Evolutionary conservation across 2,113 vertebrate species (phyloP).

Genomic region (Hippoglossus stenolepis): DNA sequence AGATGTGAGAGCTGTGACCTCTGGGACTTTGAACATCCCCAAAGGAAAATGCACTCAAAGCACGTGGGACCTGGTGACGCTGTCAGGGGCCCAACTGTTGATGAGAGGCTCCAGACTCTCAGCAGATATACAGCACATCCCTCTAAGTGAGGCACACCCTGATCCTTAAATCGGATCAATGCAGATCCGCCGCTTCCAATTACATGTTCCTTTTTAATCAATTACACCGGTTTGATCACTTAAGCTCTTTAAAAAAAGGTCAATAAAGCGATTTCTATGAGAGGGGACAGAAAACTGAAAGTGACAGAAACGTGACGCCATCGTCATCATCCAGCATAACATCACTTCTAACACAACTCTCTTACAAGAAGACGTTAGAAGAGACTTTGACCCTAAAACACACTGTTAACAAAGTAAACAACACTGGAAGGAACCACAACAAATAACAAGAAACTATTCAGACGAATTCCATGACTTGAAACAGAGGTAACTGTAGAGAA

Average conservation of each 20-base stretch:
- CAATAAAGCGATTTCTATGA: not conserved
- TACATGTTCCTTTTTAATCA: constrained; percentile 34
- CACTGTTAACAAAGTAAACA: not conserved
- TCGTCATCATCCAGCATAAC: not conserved
- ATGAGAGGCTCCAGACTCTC: constrained; percentile 41
- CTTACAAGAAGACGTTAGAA: too few relatives aligned
- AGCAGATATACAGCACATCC: not conserved
- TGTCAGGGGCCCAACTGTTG: constrained; percentile 67
- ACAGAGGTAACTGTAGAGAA: not conserved
- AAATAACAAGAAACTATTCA: not conserved
- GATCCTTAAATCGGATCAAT: constrained; percentile 52
- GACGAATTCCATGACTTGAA: not conserved
- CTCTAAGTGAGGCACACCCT: constrained; percentile 38
- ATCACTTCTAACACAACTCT: not conserved
- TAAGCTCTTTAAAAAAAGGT: constrained; percentile 15
- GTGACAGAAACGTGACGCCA: not conserved
- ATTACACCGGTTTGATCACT: constrained; percentile 46
- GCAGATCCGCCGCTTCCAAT: constrained; percentile 42
- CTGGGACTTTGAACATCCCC: constrained; percentile 48
- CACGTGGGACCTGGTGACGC: constrained; percentile 79
- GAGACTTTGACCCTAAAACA: too few relatives aligned
- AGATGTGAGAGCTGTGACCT: constrained; percentile 29
- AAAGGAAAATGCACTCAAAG: constrained; percentile 55
- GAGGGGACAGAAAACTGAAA: not conserved
- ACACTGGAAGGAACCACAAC: not conserved